phyloP scores from a whole-genome alignment of 2,113 vertebrate species.

The Triplophysa dalaica region DNA sequence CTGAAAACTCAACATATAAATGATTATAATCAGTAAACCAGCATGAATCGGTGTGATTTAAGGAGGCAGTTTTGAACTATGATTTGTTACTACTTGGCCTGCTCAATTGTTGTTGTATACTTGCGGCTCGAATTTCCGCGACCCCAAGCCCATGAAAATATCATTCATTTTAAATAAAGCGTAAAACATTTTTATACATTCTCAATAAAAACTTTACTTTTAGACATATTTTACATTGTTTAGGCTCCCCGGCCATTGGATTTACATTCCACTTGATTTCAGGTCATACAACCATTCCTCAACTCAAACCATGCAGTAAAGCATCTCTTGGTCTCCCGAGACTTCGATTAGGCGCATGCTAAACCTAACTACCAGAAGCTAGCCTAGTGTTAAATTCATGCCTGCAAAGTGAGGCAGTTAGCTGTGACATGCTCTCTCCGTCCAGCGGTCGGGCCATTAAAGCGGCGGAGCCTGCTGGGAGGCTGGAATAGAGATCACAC shows the following conservation, averaged over 20 bases:
- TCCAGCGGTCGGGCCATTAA: conserved; percentile 54
- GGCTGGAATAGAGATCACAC: conserved; percentile 57
- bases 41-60: too few relatives aligned
- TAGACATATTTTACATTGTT: neutral
- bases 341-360: conserved; percentile 46
- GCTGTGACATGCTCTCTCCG: conserved; percentile 53
- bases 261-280: conserved; percentile 5
- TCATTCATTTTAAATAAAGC: too few relatives aligned
- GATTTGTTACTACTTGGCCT: too few relatives aligned
- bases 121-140: too few relatives aligned
- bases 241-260: neutral
- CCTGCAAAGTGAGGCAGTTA: conserved; percentile 50
- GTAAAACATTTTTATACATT: too few relatives aligned
- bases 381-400: conserved; percentile 51
- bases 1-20: too few relatives aligned
- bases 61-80: too few relatives aligned
- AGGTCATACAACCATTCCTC: conserved; percentile 35
- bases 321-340: conserved; percentile 44
- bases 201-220: too few relatives aligned
- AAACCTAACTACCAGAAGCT: conserved; percentile 45
- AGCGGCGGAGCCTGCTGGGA: conserved; percentile 48
- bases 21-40: too few relatives aligned
- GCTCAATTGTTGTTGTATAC: too few relatives aligned
- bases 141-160: too few relatives aligned
- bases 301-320: conserved; percentile 38